Conservation (phyloP, 2,113 vertebrate genomes). For the Caracal caracal region DNA sequence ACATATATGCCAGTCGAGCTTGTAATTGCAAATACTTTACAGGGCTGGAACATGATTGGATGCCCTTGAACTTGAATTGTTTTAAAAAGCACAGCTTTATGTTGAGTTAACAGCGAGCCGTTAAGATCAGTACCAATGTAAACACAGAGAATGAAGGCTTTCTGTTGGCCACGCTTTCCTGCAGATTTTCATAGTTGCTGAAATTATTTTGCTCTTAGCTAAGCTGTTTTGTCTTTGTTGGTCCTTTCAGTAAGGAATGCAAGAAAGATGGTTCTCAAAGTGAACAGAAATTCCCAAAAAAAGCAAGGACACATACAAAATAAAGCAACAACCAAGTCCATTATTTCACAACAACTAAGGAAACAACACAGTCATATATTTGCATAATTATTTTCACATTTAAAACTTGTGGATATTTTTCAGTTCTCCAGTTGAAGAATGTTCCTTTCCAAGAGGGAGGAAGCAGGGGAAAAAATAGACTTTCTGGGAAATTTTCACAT, state of each 20-base stretch:
- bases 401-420: constrained; percentile 14
- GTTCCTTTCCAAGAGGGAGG: background rate
- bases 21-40: constrained; percentile 78
- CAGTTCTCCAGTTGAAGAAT: background rate
- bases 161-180: constrained; percentile 69
- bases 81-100: constrained; percentile 80
- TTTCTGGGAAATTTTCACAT: constrained; percentile 44
- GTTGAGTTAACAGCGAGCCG: constrained; percentile 76
- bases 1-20: constrained; percentile 76
- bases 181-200: constrained; percentile 79
- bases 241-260: constrained; percentile 58
- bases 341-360: constrained; percentile 59
- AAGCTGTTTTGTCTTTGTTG: constrained; percentile 74
- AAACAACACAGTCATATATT: constrained; percentile 47
- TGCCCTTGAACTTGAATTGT: constrained; percentile 82
- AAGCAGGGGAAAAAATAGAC: background rate
- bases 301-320: constrained; percentile 53
- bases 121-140: constrained; percentile 76
- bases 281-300: constrained; percentile 59
- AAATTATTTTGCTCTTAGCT: constrained; percentile 80
- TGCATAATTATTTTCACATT: background rate
- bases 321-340: constrained; percentile 34
- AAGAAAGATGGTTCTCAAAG: constrained; percentile 59
- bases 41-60: constrained; percentile 67
- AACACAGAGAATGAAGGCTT: constrained; percentile 78